Evolutionary conservation across 1,140 invertebrate species (phyloP), one percentile per base, ranked within the genome.

Genomic region (Pogonomyrmex barbatus): DNA sequence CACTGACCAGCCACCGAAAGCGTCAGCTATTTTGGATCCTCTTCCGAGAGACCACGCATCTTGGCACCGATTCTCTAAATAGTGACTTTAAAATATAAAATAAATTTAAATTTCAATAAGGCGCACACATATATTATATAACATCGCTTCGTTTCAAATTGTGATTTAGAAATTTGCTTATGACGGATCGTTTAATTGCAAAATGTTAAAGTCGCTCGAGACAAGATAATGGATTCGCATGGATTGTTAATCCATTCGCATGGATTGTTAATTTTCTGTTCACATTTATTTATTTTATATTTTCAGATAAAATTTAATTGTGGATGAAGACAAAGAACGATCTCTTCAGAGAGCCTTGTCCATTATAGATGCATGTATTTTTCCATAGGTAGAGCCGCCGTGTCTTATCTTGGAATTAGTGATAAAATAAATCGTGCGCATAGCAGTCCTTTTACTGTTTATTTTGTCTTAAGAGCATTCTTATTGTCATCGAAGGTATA

Each of bases 1-100:
- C 87, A 90, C 47, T 90, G 89, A 90, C 89, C 89, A 90, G 71
- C 24, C 50, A 60, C 58, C 71, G 54, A 85, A 77, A 86, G 81
- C 71, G 58, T 62, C 52, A 79, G 79, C 50, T 90, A 90, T 90
- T 90, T 90, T 90, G 71, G 89, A 90, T 86, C 36, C 52, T 78
- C 70, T 78, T 88, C 87, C 63, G 63, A 86, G 86, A 82, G 76
- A 81, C 75, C 30, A 85, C 68, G 68, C 33, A 78, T 86, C 89
- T 90, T 88, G 86, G 87, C 89, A 86, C 47, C 45, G 52, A 68
- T 62, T 86, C 87, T 90, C 89, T 83, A 90, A 88, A 90, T 90
- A 88, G 86, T 90, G 14, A 45, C 65, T 65, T 82, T 54, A 83
- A 90, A 88, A 90, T 76, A 84, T 68, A 68, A 90, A 90, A 90